phyloP scores from a whole-genome alignment of 2,888 invertebrate genomes.

The Leptinotarsa juncta region DNA sequence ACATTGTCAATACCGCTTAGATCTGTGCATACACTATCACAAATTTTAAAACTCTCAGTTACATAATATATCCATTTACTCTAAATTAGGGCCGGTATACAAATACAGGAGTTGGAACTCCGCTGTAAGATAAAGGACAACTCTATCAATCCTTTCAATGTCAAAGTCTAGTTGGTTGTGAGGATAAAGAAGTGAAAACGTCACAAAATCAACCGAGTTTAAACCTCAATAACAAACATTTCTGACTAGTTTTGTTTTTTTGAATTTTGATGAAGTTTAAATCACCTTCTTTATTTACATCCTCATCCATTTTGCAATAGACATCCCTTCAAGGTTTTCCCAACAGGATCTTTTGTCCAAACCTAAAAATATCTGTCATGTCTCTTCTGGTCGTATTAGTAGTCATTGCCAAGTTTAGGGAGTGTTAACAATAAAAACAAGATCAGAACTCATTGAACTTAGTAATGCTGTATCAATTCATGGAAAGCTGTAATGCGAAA shows the following conservation, averaged over 20 bases:
- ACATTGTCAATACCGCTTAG: slow-evolving; percentile 64
- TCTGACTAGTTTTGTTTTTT: too few relatives aligned
- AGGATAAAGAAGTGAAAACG: too few relatives aligned
- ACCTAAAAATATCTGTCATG: neutral
- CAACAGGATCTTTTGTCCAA: neutral
- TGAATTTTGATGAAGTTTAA: too few relatives aligned
- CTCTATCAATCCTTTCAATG: too few relatives aligned
- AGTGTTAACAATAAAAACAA: neutral
- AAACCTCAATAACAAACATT: too few relatives aligned
- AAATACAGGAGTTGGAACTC: slow-evolving; percentile 9
- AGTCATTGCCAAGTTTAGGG: slow-evolving; percentile 2
- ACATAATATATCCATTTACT: slow-evolving; percentile 25
- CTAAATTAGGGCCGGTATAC: slow-evolving; percentile 32
- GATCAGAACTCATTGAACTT: too few relatives aligned
- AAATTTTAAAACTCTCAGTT: slow-evolving; percentile 52
- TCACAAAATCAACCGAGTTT: too few relatives aligned
- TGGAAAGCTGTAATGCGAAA: too few relatives aligned
- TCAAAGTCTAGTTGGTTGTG: too few relatives aligned
- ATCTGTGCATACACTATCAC: slow-evolving; percentile 60
- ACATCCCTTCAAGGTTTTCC: neutral
- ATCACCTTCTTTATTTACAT: too few relatives aligned
- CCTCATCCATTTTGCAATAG: neutral
- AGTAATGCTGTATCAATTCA: too few relatives aligned
- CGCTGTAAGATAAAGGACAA: neutral
- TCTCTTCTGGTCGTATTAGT: neutral